Percentiles rank a stretch among this genome's conserved stretches.
Evolutionary conservation across 2,113 vertebrate species (phyloP).

Genomic region (Ardeotis arabs): DNA sequence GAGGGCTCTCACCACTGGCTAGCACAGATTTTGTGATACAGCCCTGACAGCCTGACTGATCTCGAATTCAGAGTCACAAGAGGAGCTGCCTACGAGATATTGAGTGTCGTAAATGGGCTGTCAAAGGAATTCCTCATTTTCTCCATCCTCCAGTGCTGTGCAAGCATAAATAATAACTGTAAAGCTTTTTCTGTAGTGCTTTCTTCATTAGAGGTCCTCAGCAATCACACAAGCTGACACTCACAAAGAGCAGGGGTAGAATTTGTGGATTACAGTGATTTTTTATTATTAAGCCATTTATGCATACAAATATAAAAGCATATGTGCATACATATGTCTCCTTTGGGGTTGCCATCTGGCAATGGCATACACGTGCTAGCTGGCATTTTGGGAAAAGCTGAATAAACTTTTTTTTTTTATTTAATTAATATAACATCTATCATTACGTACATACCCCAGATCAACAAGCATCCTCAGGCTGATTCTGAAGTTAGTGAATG

Average conservation of each 20-base stretch:
- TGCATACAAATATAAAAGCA: slow-evolving; percentile 5
- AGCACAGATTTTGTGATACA: neutral
- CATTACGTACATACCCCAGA: neutral
- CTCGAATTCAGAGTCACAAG: neutral
- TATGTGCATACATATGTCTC: slow-evolving; percentile 14
- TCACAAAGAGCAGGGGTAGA: neutral
- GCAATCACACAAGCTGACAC: neutral
- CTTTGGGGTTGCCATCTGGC: neutral
- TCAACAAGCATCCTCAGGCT: neutral
- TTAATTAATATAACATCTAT: neutral
- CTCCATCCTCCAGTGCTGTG: neutral
- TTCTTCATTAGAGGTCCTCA: neutral
- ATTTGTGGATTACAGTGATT: neutral
- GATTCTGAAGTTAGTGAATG: neutral
- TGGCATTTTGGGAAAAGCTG: neutral
- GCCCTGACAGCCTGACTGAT: neutral
- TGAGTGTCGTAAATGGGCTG: neutral
- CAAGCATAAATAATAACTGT: neutral
- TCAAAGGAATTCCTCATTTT: slow-evolving; percentile 13
- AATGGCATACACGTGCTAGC: neutral
- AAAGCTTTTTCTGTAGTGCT: neutral
- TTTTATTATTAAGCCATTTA: neutral
- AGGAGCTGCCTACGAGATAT: neutral
- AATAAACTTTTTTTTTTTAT: neutral
- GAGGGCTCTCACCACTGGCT: neutral